These are phyloP conservation scores for Mythimna impura DNA, from an alignment of 2,888 invertebrate species.

Conservation along the genomic window DNA sequence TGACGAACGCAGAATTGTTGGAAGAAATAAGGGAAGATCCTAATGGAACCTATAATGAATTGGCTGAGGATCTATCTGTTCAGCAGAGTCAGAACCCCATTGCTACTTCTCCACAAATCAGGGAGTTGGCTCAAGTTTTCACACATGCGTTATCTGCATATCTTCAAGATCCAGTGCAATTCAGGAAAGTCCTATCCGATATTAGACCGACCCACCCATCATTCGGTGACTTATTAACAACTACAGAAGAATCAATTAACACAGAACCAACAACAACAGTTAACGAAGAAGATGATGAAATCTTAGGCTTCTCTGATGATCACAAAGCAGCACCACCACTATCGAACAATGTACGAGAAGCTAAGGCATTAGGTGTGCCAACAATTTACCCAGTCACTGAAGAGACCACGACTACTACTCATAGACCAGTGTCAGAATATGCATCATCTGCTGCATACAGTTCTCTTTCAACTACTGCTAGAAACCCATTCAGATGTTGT, in stretches of 20 bases:
- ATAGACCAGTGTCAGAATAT: constrained; percentile 69
- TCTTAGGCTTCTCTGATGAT: constrained; percentile 94
- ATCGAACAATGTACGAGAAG: constrained; percentile 76
- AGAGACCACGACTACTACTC: constrained; percentile 76
- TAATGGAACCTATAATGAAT: constrained; percentile 84
- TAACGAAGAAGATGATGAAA: constrained; percentile 94
- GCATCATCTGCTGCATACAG: constrained; percentile 69
- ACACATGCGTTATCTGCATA: constrained; percentile 96
- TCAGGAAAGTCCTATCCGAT: constrained; percentile 93
- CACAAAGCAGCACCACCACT: constrained; percentile 75
- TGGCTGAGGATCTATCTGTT: constrained; percentile 90
- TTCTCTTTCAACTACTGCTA: constrained; percentile 73
- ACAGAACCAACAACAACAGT: constrained; percentile 91
- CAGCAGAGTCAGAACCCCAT: constrained; percentile 92
- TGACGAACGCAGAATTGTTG: constrained; percentile 79
- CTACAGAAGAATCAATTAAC: constrained; percentile 81
- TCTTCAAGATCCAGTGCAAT: constrained; percentile 95
- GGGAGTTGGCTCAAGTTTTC: constrained; percentile 95
- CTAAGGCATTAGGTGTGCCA: constrained; percentile 83
- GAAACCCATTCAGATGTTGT: constrained; percentile 83
- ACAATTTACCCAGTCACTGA: constrained; percentile 73
- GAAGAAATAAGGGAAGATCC: constrained; percentile 85
- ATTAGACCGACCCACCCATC: constrained; percentile 95
- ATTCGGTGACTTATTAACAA: constrained; percentile 81
- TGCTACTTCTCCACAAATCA: constrained; percentile 91